A percentile compares a stretch with the other conserved stretches of the same genome.
These are phyloP conservation scores for Caenorhabditis afra DNA, from an alignment of 2,888 invertebrate species.

Conservation along the genomic window DNA sequence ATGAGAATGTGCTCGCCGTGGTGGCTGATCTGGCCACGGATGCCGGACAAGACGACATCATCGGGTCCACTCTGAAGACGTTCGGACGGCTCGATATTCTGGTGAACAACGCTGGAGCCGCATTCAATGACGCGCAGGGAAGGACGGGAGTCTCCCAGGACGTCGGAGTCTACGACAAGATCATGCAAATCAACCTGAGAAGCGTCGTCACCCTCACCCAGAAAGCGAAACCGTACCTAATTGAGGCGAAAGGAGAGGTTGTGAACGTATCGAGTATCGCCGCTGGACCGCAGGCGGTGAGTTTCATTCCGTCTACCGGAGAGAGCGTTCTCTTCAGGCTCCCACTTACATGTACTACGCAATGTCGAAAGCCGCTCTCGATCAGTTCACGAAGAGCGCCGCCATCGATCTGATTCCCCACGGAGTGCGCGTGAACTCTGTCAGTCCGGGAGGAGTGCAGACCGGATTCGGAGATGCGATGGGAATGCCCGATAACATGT, in stretches of 20 bases:
- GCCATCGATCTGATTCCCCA: slow-evolving; percentile 39
- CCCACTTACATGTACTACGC: slow-evolving; percentile 30
- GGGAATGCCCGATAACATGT: slow-evolving; percentile 11
- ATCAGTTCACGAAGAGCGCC: slow-evolving; percentile 42
- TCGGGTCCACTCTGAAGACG: slow-evolving; percentile 23
- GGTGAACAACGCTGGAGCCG: slow-evolving; percentile 43
- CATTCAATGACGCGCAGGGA: slow-evolving; percentile 19
- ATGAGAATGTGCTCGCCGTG: slow-evolving; percentile 16
- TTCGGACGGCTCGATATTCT: slow-evolving; percentile 43
- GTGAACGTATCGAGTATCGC: slow-evolving; percentile 52
- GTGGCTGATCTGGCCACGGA: slow-evolving; percentile 21
- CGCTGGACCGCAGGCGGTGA: slow-evolving; percentile 28
- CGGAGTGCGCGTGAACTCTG: slow-evolving; percentile 49
- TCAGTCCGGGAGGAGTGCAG: slow-evolving; percentile 30
- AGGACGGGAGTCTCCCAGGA: slow-evolving; percentile 12
- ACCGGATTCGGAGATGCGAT: slow-evolving; percentile 42
- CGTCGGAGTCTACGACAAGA: slow-evolving; percentile 13
- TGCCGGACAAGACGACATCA: slow-evolving; percentile 23
- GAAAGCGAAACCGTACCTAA: slow-evolving; percentile 27
- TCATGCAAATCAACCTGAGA: slow-evolving; percentile 32
- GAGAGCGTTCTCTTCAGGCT: neutral
- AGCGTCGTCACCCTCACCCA: slow-evolving; percentile 51
- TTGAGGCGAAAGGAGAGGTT: slow-evolving; percentile 45
- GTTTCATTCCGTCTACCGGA: no score
- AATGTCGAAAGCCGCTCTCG: slow-evolving; percentile 47